A percentile compares a stretch with the other conserved stretches of the same genome.
Conservation (phyloP, 2,888 invertebrate genomes). For the Agriopis leucophaearia region DNA sequence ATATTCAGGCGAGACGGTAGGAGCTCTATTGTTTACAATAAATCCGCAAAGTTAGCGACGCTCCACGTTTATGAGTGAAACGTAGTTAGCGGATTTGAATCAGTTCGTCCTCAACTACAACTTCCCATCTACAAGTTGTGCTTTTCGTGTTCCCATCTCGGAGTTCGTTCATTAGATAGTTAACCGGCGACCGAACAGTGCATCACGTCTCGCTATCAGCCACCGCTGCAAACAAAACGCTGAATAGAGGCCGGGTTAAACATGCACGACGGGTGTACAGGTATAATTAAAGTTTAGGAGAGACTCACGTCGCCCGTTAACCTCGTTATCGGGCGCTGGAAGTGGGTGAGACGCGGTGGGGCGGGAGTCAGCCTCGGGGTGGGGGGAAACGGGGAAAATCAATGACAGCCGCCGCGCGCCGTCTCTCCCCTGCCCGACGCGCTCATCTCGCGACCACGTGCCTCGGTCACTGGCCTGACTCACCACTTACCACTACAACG, state of each 20-base stretch:
- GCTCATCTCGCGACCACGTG: constrained; percentile 85
- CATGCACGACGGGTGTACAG: constrained; percentile 85
- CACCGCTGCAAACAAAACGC: constrained; percentile 81
- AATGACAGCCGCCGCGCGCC: constrained; percentile 86
- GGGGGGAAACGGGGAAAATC: constrained; percentile 83
- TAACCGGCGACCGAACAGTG: constrained; percentile 69
- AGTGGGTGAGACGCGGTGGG: constrained; percentile 85
- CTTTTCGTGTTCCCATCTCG: constrained; percentile 66
- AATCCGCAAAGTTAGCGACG: constrained; percentile 49
- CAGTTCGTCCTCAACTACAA: constrained; percentile 49
- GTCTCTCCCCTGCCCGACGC: constrained; percentile 83
- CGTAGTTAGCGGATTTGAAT: constrained; percentile 69
- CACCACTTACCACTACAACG: constrained; percentile 56
- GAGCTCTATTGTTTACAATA: constrained; percentile 53
- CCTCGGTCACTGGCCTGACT: constrained; percentile 83
- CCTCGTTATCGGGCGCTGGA: constrained; percentile 87
- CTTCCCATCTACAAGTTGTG: constrained; percentile 56
- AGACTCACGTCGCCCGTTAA: constrained; percentile 87
- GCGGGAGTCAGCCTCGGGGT: constrained; percentile 71
- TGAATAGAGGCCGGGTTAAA: constrained; percentile 84
- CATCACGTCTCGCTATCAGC: constrained; percentile 80
- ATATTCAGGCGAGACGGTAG: constrained; percentile 39
- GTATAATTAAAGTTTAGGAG: constrained; percentile 87
- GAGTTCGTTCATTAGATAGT: constrained; percentile 74
- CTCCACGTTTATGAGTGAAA: constrained; percentile 58